Base-by-base conservation (phyloP, 2,113 vertebrate genomes). In the Okapia johnstoni region DNA sequence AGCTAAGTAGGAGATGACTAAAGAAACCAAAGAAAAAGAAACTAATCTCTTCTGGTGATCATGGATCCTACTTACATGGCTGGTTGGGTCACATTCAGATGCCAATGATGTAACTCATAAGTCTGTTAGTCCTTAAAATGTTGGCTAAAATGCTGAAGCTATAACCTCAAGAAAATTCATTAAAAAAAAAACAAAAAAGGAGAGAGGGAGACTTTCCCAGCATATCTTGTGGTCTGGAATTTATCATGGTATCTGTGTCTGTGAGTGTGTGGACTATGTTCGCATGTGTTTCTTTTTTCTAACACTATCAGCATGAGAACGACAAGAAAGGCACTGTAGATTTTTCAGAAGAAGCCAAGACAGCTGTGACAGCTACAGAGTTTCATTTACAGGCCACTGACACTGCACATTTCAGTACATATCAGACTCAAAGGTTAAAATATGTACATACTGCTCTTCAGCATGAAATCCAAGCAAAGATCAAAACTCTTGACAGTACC, bases 401-500 rank as follows among this genome's bases (percentile, higher is more conserved):
- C 97, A 92, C 55, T 80, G 95, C 66, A 79, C 88, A 60, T 85
- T 95, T 97, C 70, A 97, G 91, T 28, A 83, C 87, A 43, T 60
- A 94, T 25, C 85, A 94, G 95, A 48, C 25, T 95, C 43, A 97
- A 94, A 90, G 36, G 87, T 98, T 97, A 97, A 96, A 91, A 93
- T 95, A 98, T 91, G 88, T 97, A 91, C 94, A 93, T 73, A 46
- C 84, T 73, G 85, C 66, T 84, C 54, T 98, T 96, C 55, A 43
- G 60, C 93, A 0, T 5, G 92, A 96, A 97, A 97, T 86, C 33
- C 43, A 98, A 97, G 77, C 16, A 50, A 46, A 96, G 66, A 46
- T 80, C 28, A 50, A 13, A 89, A 86, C 73, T 96, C 85, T 25
- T 58, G 85, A 85, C 89, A 79, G 73, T 23, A 79, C 70, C 54